phyloP scores from a whole-genome alignment of 2,797 vertebrate species.

The Momotus momota region DNA sequence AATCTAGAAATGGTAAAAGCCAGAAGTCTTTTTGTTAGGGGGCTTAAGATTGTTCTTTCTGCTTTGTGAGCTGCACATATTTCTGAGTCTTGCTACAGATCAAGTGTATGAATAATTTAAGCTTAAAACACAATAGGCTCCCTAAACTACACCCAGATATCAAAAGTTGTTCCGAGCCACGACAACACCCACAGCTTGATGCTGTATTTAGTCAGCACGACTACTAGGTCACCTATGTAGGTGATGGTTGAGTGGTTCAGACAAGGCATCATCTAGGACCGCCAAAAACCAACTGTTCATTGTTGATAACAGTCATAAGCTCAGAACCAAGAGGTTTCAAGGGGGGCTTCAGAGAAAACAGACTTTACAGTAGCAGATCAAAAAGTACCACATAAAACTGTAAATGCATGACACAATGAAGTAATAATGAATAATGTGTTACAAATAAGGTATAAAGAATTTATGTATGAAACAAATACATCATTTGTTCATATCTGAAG shows the following conservation, averaged over 20 bases:
- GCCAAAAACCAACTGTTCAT: neutral
- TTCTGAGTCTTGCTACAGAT: neutral
- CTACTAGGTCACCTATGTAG: constrained; percentile 12
- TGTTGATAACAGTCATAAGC: neutral
- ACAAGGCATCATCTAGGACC: neutral
- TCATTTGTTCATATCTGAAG: neutral
- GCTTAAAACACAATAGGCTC: constrained; percentile 6
- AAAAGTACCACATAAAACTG: neutral
- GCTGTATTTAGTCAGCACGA: constrained; percentile 28
- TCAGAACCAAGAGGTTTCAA: constrained; percentile 9
- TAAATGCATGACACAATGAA: neutral
- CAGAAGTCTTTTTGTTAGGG: neutral
- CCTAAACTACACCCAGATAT: neutral
- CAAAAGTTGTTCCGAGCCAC: constrained; percentile 9
- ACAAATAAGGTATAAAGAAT: neutral
- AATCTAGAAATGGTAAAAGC: neutral
- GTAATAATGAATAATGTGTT: neutral
- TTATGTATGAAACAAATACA: neutral
- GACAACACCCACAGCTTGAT: constrained; percentile 30
- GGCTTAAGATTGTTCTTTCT: neutral
- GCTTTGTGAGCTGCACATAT: neutral
- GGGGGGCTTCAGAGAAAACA: neutral
- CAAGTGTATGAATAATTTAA: constrained; percentile 8
- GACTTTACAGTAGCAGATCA: neutral
- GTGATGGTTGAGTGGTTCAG: constrained; percentile 26